A percentile compares a stretch with the other conserved stretches of the same genome.
phyloP scores from a whole-genome alignment of 2,797 vertebrate species.

The Harpagifer antarcticus region DNA sequence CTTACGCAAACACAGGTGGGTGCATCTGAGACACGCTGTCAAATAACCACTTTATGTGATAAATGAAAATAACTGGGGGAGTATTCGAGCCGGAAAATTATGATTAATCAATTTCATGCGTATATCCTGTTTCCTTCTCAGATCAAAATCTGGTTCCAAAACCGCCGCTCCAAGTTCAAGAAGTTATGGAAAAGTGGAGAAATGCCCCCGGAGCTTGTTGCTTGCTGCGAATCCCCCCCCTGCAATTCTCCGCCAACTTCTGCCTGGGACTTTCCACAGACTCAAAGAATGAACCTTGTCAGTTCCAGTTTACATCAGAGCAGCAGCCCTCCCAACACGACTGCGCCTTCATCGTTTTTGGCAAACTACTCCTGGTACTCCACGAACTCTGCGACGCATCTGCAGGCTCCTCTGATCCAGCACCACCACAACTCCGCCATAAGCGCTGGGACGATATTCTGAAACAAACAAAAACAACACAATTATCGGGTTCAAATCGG shows the following conservation, averaged over 20 bases:
- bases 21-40: slow-evolving; percentile 22
- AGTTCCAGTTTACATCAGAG: slow-evolving; percentile 85
- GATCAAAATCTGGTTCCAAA: slow-evolving; percentile 99
- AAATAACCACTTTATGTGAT: slow-evolving; percentile 18
- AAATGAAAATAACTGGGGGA: background rate
- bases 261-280: slow-evolving; percentile 93
- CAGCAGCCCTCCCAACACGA: slow-evolving; percentile 88
- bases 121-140: slow-evolving; percentile 61
- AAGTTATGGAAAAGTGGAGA: slow-evolving; percentile 98
- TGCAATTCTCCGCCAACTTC: slow-evolving; percentile 88
- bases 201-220: slow-evolving; percentile 90
- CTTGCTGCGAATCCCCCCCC: slow-evolving; percentile 89
- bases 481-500: slow-evolving; percentile 64
- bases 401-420: slow-evolving; percentile 88
- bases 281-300: slow-evolving; percentile 85
- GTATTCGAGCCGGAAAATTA: background rate
- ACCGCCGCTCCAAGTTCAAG: slow-evolving; percentile 97
- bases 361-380: slow-evolving; percentile 96
- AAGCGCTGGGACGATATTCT: slow-evolving; percentile 93
- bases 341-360: slow-evolving; percentile 91
- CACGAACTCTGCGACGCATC: slow-evolving; percentile 87
- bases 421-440: slow-evolving; percentile 88
- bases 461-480: slow-evolving; percentile 54
- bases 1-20: slow-evolving; percentile 98
- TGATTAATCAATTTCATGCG: slow-evolving; percentile 15